A percentile compares a stretch with the other conserved stretches of the same genome.
Evolutionary conservation across 2,797 vertebrate species (phyloP).

Genomic region (Chelon auratus): DNA sequence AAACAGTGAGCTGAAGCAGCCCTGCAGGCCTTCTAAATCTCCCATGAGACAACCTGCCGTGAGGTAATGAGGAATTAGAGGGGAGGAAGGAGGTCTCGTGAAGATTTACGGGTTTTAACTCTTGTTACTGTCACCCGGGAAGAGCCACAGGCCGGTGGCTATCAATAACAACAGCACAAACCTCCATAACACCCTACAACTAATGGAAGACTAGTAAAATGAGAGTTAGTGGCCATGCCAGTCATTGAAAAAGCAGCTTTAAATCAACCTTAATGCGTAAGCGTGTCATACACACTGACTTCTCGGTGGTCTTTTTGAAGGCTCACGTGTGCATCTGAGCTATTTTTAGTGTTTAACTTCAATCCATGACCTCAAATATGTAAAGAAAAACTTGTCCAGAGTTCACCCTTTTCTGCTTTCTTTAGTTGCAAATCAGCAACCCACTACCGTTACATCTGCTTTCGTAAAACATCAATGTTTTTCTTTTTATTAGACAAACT

Average conservation of each 20-base stretch:
- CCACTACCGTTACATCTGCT: not conserved
- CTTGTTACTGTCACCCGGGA: conserved; percentile 79
- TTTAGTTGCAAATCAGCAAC: not conserved
- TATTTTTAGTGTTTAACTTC: conserved; percentile 28
- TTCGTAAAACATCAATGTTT: not conserved
- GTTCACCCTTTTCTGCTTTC: not conserved
- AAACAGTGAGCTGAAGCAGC: conserved; percentile 53
- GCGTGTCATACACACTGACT: conserved; percentile 31
- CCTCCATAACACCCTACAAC: conserved; percentile 38
- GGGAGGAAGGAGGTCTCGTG: conserved; percentile 76
- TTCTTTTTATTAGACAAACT: not conserved
- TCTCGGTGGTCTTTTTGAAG: conserved; percentile 34
- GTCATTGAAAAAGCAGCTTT: conserved; percentile 26
- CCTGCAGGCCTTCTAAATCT: conserved; percentile 74
- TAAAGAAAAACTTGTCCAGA: not conserved
- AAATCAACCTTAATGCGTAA: conserved; percentile 38
- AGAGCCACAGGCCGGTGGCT: conserved; percentile 72
- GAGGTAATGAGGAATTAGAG: conserved; percentile 85
- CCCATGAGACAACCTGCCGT: conserved; percentile 78
- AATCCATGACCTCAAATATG: not conserved
- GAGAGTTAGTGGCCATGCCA: conserved; percentile 12
- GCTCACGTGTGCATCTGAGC: conserved; percentile 19
- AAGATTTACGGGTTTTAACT: conserved; percentile 82
- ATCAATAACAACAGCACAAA: conserved; percentile 65
- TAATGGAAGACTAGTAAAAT: conserved; percentile 33